Base-by-base conservation (phyloP, 2,797 vertebrate species). In the Halcyon badia region DNA sequence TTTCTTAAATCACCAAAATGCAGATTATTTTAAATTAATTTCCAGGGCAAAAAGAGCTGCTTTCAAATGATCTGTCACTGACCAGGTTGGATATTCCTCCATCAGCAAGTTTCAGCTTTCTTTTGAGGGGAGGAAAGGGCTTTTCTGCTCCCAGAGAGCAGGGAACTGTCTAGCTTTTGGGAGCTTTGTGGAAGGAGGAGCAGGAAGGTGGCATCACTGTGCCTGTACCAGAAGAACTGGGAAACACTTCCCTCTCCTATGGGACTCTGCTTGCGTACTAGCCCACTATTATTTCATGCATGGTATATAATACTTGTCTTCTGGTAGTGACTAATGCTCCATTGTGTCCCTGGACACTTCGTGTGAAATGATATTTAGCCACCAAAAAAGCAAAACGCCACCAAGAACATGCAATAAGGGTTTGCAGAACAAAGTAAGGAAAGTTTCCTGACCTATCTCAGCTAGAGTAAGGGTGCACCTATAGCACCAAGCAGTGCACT, bases 11-110 rank as follows among this genome's bases (percentile, higher is more conserved):
- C 65, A 58, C 61, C 24, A 49, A 93, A 94, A 57, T 39, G 17
- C 46, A 85, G 30, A n/a, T 65, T 61, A 20, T 71, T 91, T 81
- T 77, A 70, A 82, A 79, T 73, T 26, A 77, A 79, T 31, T 94
- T 89, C 44, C 33, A 73, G 51, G 44, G 49, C 28, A 79, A 78
- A 80, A 83, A 72, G 26, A 17, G 6, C 31, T 84, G 26, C 48
- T 93, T 85, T 89, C 75, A 73, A 71, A 80, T 10, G 31, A 58
- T 58, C 56, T 30, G 21, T 46, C 4, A 0, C 41, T 64, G 44
- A 39, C 16, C 3, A 10, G 70, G n/a, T 9, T 37, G 20, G 57
- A 41, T 90, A 61, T 44, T 72, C 22, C 4, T 37, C n/a, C 37
- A 22, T 30, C 20, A 75, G 21, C 30, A 51, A 49, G 30, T 15